Conservation (phyloP, 2,888 invertebrate genomes). For the Rotaria sp. region DNA sequence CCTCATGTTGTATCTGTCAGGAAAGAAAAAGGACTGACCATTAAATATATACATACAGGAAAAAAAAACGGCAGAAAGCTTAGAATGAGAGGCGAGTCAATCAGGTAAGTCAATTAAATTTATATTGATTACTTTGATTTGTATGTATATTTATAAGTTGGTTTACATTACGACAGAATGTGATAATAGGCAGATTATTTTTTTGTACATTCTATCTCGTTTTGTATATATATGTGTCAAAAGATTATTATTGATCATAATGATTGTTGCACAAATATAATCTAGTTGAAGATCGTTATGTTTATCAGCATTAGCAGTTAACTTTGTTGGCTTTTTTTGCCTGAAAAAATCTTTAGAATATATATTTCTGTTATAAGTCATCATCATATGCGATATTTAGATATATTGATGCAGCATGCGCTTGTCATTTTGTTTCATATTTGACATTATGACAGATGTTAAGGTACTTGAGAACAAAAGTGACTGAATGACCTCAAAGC, state of each 20-base stretch:
- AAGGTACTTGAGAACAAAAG: background rate
- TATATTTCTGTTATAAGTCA: background rate
- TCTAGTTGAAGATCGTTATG: background rate
- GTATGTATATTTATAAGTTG: background rate
- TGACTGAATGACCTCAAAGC: background rate
- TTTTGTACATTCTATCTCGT: background rate
- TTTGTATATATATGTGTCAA: background rate
- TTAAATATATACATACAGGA: background rate
- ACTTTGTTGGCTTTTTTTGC: background rate
- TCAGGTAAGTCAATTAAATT: background rate
- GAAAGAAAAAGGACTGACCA: background rate
- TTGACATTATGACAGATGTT: background rate
- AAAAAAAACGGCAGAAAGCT: background rate
- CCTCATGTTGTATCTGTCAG: background rate
- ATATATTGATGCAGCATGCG: background rate
- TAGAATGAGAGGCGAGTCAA: background rate
- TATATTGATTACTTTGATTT: background rate
- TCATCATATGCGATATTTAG: background rate
- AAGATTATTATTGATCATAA: background rate
- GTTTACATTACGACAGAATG: background rate
- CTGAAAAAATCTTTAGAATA: too few relatives aligned
- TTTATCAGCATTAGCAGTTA: background rate
- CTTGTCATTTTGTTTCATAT: background rate
- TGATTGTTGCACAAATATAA: background rate
- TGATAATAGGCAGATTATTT: background rate